Conservation (phyloP, 2,113 vertebrate species). For the Trochalopteron elliotii region DNA sequence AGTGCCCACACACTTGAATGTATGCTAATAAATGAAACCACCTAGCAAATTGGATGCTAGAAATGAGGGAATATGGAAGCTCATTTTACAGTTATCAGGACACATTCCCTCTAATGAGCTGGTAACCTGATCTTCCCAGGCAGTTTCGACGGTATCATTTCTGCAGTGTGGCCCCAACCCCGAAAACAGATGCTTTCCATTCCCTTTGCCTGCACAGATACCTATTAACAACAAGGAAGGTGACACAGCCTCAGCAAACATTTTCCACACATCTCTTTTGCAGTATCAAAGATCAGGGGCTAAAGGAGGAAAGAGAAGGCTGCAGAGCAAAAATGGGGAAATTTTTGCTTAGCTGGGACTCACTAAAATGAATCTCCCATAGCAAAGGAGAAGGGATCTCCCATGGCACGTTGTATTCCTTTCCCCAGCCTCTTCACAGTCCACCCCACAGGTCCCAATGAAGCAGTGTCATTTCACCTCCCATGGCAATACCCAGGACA, state of each 20-base stretch:
- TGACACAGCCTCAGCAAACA: neutral
- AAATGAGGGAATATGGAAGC: conserved; percentile 43
- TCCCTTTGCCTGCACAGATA: neutral
- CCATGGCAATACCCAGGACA: neutral
- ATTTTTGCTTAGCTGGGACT: neutral
- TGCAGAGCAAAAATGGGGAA: neutral
- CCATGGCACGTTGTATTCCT: rapidly evolving
- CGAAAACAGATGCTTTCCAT: neutral
- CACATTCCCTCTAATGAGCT: conserved; percentile 39
- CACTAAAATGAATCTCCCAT: neutral
- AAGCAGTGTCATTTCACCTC: neutral
- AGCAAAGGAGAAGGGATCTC: neutral
- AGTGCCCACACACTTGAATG: conserved; percentile 40
- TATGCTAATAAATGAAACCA: conserved; percentile 58
- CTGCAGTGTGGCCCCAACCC: neutral
- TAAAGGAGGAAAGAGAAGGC: neutral
- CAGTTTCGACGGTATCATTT: neutral
- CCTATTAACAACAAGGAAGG: neutral
- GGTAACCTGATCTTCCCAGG: conserved; percentile 53
- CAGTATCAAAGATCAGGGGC: neutral
- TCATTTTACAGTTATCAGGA: conserved; percentile 51
- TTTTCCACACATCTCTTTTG: neutral
- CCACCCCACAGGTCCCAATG: neutral
- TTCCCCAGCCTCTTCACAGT: neutral
- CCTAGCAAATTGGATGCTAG: conserved; percentile 45